Base-by-base conservation (phyloP, 2,113 vertebrate genomes). In the Plotosus lineatus region DNA sequence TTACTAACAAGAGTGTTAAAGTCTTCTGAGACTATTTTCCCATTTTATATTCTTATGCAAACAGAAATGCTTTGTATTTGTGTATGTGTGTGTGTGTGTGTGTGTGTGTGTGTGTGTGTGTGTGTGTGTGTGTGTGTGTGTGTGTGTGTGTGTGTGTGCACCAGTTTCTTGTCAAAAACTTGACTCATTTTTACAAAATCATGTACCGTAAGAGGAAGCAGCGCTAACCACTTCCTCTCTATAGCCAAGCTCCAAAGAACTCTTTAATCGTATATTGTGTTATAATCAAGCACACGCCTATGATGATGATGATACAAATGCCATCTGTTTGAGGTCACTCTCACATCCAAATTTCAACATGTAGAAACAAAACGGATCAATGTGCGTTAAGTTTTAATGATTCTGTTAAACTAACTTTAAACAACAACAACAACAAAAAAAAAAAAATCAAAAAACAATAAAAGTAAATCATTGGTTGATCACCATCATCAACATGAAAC, bases 201-300 rank as follows among this genome's bases (percentile, higher is more conserved):
- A 2, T 81, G 36, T n/a, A n/a, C n/a, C n/a, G n/a, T 38, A 56
- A 50, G 88, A 88, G 90, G 91, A 92, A 93, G 86, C 87, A 53
- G 44, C 61, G 21, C 31, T 19, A 87, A 91, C 90, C 91, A 88
- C 91, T 92, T 93, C 92, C 91, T 89, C 61, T 44, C n/a, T n/a
- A n/a, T n/a, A n/a, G n/a, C n/a, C n/a, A n/a, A n/a, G n/a, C n/a
- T n/a, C 63, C 65, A 28, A 1, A 6, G 9, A 38, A 40, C n/a
- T n/a, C n/a, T n/a, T n/a, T n/a, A n/a, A n/a, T n/a, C n/a, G n/a
- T n/a, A n/a, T n/a, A n/a, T 28, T 10, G 36, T 51, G 10, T 23
- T 58, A 40, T 1, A 78, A 38, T 68, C 26, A 23, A 36, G 53
- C 15, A 56, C 51, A 75, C 28, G 44, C 78, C 80, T n/a, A n/a